Conservation (phyloP, 1,140 invertebrate species). For the Mylabris phalerata region DNA sequence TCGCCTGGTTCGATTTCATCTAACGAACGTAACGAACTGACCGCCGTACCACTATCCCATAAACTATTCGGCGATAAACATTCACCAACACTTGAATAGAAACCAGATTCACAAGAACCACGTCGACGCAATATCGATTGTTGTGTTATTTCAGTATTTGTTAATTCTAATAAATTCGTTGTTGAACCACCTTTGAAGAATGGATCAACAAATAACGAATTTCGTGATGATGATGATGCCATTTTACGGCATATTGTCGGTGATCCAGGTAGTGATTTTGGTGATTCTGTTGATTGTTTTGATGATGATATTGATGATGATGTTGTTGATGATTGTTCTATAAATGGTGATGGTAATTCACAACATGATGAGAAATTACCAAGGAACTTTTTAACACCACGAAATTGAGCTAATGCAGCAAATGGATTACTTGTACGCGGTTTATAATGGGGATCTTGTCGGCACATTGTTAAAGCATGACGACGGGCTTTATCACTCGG, state of each 20-base stretch:
- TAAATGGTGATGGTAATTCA: conserved; percentile 59
- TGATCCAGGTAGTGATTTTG: conserved; percentile 47
- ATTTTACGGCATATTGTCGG: conserved; percentile 42
- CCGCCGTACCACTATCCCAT: conserved; percentile 43
- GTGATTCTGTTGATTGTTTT: conserved; percentile 33
- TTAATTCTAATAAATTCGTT: conserved; percentile 39
- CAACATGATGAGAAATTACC: conserved; percentile 70
- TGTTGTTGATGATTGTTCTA: conserved; percentile 38
- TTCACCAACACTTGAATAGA: conserved; percentile 63
- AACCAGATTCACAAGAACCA: conserved; percentile 83
- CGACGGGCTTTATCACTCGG: conserved; percentile 70
- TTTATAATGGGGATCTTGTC: conserved; percentile 71
- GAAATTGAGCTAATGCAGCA: conserved; percentile 55
- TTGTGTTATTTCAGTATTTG: conserved; percentile 25
- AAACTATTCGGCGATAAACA: conserved; percentile 41
- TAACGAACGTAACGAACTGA: conserved; percentile 51
- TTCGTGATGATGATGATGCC: conserved; percentile 18
- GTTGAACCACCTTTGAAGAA: conserved; percentile 46
- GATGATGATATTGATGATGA: conserved; percentile 48
- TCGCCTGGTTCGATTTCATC: conserved; percentile 51
- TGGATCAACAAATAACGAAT: conserved; percentile 46
- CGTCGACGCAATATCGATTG: conserved; percentile 51
- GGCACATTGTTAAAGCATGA: conserved; percentile 64
- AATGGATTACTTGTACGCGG: conserved; percentile 65
- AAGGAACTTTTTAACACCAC: conserved; percentile 71